Base-by-base conservation (phyloP, 92 coral and sea anemone species). In the Virgularia gustaviana region DNA sequence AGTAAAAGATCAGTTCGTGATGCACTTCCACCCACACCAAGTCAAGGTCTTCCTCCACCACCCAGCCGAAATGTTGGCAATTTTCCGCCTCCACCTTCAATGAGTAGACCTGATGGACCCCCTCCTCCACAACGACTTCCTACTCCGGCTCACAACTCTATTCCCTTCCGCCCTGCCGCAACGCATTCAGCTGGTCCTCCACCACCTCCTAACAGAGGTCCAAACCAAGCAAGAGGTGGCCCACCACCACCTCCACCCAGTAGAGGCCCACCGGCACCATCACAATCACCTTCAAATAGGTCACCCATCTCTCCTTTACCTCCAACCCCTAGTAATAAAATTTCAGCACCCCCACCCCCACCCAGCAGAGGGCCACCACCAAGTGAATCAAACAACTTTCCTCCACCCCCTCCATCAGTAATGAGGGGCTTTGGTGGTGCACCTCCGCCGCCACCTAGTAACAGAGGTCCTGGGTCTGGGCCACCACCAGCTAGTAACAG, bases 301-400 rank as follows among this genome's bases (percentile, higher is more conserved):
- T 63, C 82, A 22, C 73, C 85, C 31, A 58, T 65, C 32, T 43
- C 71, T 12, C 71, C 75, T 23, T 36, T 77, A 7, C 77, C 75
- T 56, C 55, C 72, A 63, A 49, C 82, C 10, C 79, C 96, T 19
- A 88, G 79, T 36, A 82, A 81, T 39, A 66, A 96, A 39, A 76
- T 88, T 57, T 90, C 96, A 15, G 79, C 90, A 25, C 98, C 96
- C 52, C 82, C 83, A n/a, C 87, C 97, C 23, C 97, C 98, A 41
- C 87, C 88, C 38, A 81, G 89, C 27, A 56, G 90, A 36, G 82
- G 81, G 36, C 79, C 66, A 29, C 84, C 85, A 59, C 79, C 84
- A 39, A 63, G 68, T 49, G 80, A 76, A 24, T 27, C 36, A 4
- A 11, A 30, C 18, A 30, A 27, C 13, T 37, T 18, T 18, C 76